phyloP scores from a whole-genome alignment of 37 sponge, comb jelly and placozoan species.

The Halisarca cf. caerulea region DNA sequence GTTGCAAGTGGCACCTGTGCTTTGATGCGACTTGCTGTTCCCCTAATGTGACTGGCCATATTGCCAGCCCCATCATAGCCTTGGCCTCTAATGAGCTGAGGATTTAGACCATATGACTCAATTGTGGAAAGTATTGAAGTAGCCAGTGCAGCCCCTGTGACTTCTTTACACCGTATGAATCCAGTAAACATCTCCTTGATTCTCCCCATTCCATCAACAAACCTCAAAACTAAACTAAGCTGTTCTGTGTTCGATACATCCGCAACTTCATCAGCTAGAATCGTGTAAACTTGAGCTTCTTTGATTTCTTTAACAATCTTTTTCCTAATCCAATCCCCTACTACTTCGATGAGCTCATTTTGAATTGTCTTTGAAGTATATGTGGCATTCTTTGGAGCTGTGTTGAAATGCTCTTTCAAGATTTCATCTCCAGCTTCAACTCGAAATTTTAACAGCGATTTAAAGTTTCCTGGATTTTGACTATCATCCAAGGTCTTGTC shows the following conservation, averaged over 20 bases:
- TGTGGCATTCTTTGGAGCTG: too few species aligned
- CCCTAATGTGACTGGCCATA: too few species aligned
- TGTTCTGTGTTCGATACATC: constrained; percentile 21
- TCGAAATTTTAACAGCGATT: background rate
- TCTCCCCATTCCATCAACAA: too few species aligned
- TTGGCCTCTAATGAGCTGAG: too few species aligned
- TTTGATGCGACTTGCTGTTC: constrained; percentile 31
- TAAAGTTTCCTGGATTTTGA: constrained; percentile 40
- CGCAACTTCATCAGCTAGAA: constrained; percentile 34
- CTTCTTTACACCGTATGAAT: background rate
- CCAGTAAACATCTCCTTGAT: background rate
- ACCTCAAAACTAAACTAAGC: background rate
- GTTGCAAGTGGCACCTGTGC: constrained; percentile 37
- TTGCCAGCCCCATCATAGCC: too few species aligned
- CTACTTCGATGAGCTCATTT: too few species aligned
- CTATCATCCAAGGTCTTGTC: too few species aligned
- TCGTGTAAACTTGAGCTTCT: constrained; percentile 10
- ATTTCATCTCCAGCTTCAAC: constrained; percentile 9
- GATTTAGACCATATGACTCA: too few species aligned
- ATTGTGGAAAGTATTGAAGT: background rate
- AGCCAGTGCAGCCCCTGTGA: background rate
- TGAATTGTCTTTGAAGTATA: too few species aligned
- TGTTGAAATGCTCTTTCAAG: background rate
- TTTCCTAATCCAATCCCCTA: constrained; percentile 6
- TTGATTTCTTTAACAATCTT: background rate